Percentiles rank a stretch among this genome's conserved stretches.
phyloP scores from a whole-genome alignment of 2,797 vertebrate species.

The Phyllotis vaccarum region DNA sequence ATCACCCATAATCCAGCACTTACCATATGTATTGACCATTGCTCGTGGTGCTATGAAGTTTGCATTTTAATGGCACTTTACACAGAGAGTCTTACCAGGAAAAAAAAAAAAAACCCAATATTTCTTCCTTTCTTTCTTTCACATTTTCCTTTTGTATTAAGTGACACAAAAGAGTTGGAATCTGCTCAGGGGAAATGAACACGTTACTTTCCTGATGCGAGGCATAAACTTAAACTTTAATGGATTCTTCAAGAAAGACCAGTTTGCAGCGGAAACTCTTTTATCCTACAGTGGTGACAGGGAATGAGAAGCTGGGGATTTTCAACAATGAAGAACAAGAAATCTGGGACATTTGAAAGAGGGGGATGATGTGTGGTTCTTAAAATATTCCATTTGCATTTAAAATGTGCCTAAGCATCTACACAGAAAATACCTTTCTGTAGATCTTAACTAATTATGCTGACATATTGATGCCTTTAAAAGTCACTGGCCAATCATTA shows the following conservation, averaged over 20 bases:
- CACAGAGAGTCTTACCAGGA: slow-evolving; percentile 44
- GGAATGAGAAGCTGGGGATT: slow-evolving; percentile 72
- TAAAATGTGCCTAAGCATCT: slow-evolving; percentile 69
- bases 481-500: slow-evolving; percentile 66
- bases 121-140: slow-evolving; percentile 70
- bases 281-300: slow-evolving; percentile 75
- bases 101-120: not conserved
- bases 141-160: slow-evolving; percentile 59
- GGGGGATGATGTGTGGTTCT: slow-evolving; percentile 45
- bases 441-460: slow-evolving; percentile 70
- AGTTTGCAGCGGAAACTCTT: slow-evolving; percentile 75
- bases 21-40: not conserved
- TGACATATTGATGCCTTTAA: slow-evolving; percentile 49
- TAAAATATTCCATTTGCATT: slow-evolving; percentile 78
- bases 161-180: slow-evolving; percentile 82
- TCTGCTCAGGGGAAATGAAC: slow-evolving; percentile 77
- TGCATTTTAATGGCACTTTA: not conserved
- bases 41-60: slow-evolving; percentile 26
- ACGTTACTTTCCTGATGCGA: slow-evolving; percentile 70
- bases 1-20: slow-evolving; percentile 23
- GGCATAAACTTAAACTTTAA: slow-evolving; percentile 76
- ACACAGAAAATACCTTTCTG: slow-evolving; percentile 67
- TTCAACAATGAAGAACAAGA: slow-evolving; percentile 74
- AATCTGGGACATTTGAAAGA: slow-evolving; percentile 72
- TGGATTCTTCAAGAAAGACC: slow-evolving; percentile 82